Conservation (phyloP, 2,888 invertebrate species). For the Palloptera scutellata region DNA sequence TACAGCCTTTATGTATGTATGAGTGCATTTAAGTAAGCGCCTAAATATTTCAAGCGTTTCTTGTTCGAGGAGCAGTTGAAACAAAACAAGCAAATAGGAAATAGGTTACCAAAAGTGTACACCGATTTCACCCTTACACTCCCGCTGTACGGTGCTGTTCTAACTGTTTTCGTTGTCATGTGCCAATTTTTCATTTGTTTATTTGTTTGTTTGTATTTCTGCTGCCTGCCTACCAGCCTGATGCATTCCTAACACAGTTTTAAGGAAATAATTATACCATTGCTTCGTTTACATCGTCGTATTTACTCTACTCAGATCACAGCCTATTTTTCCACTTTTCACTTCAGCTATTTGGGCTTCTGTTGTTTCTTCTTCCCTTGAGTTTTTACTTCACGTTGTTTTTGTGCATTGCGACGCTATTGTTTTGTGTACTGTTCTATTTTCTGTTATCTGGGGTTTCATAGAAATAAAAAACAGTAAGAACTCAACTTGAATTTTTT, state of each 20-base stretch:
- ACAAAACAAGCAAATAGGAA: background rate
- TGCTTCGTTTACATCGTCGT: background rate
- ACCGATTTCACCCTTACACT: background rate
- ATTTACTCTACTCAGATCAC: too few relatives aligned
- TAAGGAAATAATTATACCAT: conserved; percentile 7
- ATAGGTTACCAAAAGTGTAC: background rate
- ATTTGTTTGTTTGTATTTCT: too few relatives aligned
- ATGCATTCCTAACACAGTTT: conserved; percentile 15
- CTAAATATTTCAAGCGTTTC: background rate
- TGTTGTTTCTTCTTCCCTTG: too few relatives aligned
- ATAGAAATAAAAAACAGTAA: too few relatives aligned
- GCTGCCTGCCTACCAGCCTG: too few relatives aligned
- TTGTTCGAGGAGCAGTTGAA: background rate
- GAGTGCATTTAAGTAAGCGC: background rate
- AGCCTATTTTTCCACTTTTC: too few relatives aligned
- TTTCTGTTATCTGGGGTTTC: too few relatives aligned
- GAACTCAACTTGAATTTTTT: too few relatives aligned
- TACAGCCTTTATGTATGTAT: background rate
- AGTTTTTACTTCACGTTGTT: too few relatives aligned
- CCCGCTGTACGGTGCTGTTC: background rate
- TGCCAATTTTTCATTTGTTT: background rate
- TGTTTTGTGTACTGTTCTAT: too few relatives aligned
- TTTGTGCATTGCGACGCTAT: too few relatives aligned
- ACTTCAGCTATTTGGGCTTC: too few relatives aligned
- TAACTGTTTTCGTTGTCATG: conserved; percentile 7